Conservation (phyloP, 2,113 vertebrate species). For the Leptosomus discolor region DNA sequence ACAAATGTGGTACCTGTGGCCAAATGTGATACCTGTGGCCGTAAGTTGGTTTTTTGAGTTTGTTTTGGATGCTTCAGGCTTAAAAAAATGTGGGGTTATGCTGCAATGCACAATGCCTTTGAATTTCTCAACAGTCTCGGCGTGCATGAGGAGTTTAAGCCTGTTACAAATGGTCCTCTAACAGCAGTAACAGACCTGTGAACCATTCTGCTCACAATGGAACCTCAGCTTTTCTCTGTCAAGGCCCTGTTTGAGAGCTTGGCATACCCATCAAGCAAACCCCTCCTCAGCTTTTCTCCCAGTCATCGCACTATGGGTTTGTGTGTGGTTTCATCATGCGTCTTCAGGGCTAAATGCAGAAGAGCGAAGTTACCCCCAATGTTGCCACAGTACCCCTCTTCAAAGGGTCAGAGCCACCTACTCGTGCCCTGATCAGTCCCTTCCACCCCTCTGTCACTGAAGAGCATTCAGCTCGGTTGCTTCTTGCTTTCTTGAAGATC, state of each 20-base stretch:
- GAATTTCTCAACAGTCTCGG: neutral
- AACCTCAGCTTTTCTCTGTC: neutral
- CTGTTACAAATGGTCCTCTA: neutral
- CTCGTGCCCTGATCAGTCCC: neutral
- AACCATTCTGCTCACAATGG: neutral
- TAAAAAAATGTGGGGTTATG: neutral
- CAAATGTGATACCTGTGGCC: neutral
- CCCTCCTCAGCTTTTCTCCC: neutral
- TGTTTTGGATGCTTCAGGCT: neutral
- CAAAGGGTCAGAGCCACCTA: neutral
- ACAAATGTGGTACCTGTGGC: neutral
- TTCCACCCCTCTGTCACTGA: neutral
- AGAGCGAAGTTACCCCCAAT: accelerated
- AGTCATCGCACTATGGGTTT: accelerated
- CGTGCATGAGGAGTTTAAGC: neutral
- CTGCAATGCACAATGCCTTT: neutral
- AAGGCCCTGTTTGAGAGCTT: neutral
- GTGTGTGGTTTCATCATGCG: neutral
- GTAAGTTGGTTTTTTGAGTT: neutral
- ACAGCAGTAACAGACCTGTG: neutral
- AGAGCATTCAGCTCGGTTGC: neutral
- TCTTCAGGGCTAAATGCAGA: neutral
- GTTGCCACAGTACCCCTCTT: neutral
- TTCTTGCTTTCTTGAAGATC: neutral
- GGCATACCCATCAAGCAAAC: neutral